Evolutionary conservation across 2,888 invertebrate genomes (phyloP).

Genomic region (Chaitophorus viminalis): DNA sequence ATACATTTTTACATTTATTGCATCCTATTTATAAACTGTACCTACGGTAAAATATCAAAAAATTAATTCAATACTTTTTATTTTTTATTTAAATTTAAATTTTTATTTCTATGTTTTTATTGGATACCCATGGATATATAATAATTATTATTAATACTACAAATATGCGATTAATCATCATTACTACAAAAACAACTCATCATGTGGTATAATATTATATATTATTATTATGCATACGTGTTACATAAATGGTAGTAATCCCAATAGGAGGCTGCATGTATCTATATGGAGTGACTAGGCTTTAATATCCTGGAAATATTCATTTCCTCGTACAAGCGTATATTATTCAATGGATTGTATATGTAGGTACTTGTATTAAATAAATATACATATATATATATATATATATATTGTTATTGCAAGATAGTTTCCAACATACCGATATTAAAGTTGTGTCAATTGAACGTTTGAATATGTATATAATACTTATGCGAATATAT

Average conservation of each 20-base stretch:
- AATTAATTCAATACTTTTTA: no score
- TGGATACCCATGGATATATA: no score
- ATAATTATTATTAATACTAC: no score
- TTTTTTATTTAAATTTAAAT: no score
- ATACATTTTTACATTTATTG: neutral
- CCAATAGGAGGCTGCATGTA: neutral
- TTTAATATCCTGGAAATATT: conserved; percentile 51
- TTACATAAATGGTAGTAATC: neutral
- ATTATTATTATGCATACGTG: neutral
- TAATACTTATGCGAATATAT: neutral
- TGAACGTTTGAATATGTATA: neutral
- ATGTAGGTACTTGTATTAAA: neutral
- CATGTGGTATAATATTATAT: neutral
- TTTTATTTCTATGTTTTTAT: no score
- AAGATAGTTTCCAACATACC: conserved; percentile 4
- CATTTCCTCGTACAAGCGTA: neutral
- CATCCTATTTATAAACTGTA: neutral
- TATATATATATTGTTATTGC: conserved; percentile 25
- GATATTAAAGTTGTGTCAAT: conserved; percentile 31
- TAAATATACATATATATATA: neutral
- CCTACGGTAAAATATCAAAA: no score
- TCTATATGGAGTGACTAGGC: neutral
- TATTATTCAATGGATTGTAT: neutral
- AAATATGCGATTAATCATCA: neutral
- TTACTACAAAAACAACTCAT: neutral